phyloP scores from a whole-genome alignment of 2,113 vertebrate species.

The Oncorhynchus masou region DNA sequence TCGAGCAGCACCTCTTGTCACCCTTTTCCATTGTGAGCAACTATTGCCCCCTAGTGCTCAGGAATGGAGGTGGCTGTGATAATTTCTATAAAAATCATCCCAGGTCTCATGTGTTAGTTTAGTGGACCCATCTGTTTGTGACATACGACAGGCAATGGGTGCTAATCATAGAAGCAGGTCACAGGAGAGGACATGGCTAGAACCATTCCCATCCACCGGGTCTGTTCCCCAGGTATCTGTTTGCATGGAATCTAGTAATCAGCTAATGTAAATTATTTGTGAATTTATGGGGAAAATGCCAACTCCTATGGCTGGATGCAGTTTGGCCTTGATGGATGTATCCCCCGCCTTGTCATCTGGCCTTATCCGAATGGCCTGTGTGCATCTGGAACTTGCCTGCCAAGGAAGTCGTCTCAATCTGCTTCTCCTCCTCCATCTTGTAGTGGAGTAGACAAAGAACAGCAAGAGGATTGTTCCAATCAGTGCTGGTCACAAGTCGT shows the following conservation, averaged over 20 bases:
- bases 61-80: background rate
- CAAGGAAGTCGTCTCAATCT: too few species aligned
- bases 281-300: too few species aligned
- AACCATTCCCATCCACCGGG: background rate
- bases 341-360: too few species aligned
- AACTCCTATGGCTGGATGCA: too few species aligned
- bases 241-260: background rate
- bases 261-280: too few species aligned
- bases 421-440: too few species aligned
- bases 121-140: background rate
- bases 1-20: background rate
- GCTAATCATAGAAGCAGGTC: background rate
- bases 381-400: too few species aligned
- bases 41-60: slow-evolving; percentile 47
- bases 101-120: background rate
- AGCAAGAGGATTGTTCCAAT: too few species aligned
- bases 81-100: background rate
- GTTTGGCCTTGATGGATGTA: too few species aligned
- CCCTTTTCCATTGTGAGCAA: slow-evolving; percentile 1
- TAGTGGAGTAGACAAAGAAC: too few species aligned
- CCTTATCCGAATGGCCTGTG: too few species aligned
- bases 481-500: too few species aligned
- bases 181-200: background rate
- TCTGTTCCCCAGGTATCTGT: background rate
- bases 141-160: background rate